Conservation (phyloP, 2,797 vertebrate genomes). For the Danio tinwini region DNA sequence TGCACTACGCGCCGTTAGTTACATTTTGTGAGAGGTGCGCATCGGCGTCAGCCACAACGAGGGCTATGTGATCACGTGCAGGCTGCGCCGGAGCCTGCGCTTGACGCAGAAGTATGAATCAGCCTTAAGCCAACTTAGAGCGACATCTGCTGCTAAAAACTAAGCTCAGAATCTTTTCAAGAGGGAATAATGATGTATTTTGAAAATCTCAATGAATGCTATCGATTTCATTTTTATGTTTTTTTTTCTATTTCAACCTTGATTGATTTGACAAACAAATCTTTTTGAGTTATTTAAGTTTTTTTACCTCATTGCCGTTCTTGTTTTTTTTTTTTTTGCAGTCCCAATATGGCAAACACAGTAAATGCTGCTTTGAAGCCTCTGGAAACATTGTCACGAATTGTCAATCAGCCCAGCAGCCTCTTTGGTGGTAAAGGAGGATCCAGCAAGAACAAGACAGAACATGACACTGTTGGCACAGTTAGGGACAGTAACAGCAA, state of each 20-base stretch:
- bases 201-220: too few relatives aligned
- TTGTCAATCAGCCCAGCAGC: slow-evolving; percentile 96
- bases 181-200: too few relatives aligned
- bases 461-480: slow-evolving; percentile 87
- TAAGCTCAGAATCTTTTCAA: too few relatives aligned
- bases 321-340: slow-evolving; percentile 62
- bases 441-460: slow-evolving; percentile 91
- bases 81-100: too few relatives aligned
- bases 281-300: too few relatives aligned
- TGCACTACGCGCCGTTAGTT: too few relatives aligned
- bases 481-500: slow-evolving; percentile 88
- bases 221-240: neutral
- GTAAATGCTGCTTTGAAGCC: slow-evolving; percentile 96
- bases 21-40: too few relatives aligned
- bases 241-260: neutral
- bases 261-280: neutral
- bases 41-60: too few relatives aligned
- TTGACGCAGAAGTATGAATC: too few relatives aligned
- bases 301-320: neutral
- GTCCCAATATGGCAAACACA: slow-evolving; percentile 98
- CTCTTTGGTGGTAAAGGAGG: slow-evolving; percentile 92
- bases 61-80: too few relatives aligned
- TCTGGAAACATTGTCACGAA: slow-evolving; percentile 92
- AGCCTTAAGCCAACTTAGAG: too few relatives aligned
- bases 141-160: too few relatives aligned